Base-by-base conservation (phyloP, 2,113 vertebrate genomes). In the Clarias magur region DNA sequence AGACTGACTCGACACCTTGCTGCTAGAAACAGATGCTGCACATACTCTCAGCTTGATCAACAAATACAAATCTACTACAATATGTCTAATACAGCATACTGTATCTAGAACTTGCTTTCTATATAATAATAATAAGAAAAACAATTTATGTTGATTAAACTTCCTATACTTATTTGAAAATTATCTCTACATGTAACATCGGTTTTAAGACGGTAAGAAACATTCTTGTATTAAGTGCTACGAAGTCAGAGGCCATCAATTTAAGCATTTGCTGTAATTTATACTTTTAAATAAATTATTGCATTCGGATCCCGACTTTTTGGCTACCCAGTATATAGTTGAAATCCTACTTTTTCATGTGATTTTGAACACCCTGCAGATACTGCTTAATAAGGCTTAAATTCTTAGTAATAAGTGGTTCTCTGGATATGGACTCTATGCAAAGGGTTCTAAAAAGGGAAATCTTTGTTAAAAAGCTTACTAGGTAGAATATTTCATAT, bases 1-100 rank as follows among this genome's bases (percentile, higher is more conserved):
- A 75, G 70, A 48, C 80, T 89, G 87, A 90, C 82, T 88, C 83
- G 86, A 88, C 86, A 89, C 21, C 56, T 62, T 42, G 3, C 30
- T 82, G 78, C 10, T 17, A 79, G 25, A 82, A 85, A 89, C 73
- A 72, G 83, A 76, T 56, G 42, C 60, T 60, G 30, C 38, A 16
- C 63, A 84, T 87, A 25, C 48, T 54, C 30, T 30, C 21, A 27
- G 17, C 63, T n/a, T 30, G 3, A 56, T 3, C 78, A 62, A 34
- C 25, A 83, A 80, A 42, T 57, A 57, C 3, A 73, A 73, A 80
- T 59, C 27, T 27, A 19, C 38, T 21, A 23, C n/a, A 54, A 17
- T 60, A 59, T 23, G 11, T 80, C 48, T 48, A 48, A 48, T 48
- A 48, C 48, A 48, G 48, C 48, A 21, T 5, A 19, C 16, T 59